Conservation (phyloP, 2,797 vertebrate species). For the Limnodromus scolopaceus region DNA sequence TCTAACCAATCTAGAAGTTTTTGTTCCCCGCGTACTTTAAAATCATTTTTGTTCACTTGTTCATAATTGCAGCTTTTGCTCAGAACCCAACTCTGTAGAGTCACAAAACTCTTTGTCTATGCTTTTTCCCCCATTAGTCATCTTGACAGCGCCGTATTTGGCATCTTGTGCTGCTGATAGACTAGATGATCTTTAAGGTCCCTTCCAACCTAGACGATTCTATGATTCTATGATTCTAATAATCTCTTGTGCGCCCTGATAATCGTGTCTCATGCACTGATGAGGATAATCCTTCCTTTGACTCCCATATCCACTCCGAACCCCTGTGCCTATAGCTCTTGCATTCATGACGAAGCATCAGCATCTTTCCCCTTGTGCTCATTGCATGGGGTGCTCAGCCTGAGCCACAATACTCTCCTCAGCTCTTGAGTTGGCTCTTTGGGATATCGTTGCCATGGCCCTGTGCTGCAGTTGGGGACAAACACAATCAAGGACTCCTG, state of each 20-base stretch:
- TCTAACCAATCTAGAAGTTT: background rate
- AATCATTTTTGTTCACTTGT: background rate
- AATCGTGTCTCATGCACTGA: background rate
- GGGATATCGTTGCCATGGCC: accelerated
- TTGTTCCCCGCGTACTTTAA: background rate
- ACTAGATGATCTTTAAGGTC: no score
- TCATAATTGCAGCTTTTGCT: background rate
- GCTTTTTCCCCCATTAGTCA: background rate
- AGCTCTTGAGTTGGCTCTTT: background rate
- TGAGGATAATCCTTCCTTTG: background rate
- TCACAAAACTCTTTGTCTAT: background rate
- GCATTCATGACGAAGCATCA: background rate
- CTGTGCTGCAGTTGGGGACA: background rate
- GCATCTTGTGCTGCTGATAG: background rate
- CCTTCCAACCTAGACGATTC: no score
- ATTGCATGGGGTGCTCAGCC: background rate
- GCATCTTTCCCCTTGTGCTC: background rate
- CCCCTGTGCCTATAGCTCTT: background rate
- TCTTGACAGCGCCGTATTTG: background rate
- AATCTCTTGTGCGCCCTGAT: background rate
- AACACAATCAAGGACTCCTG: background rate
- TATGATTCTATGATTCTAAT: no score
- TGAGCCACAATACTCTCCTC: background rate
- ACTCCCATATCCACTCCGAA: background rate
- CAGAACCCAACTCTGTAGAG: background rate